These are phyloP conservation scores for Scleropages formosus DNA, from an alignment of 2,797 vertebrate genomes.

Conservation along the genomic window DNA sequence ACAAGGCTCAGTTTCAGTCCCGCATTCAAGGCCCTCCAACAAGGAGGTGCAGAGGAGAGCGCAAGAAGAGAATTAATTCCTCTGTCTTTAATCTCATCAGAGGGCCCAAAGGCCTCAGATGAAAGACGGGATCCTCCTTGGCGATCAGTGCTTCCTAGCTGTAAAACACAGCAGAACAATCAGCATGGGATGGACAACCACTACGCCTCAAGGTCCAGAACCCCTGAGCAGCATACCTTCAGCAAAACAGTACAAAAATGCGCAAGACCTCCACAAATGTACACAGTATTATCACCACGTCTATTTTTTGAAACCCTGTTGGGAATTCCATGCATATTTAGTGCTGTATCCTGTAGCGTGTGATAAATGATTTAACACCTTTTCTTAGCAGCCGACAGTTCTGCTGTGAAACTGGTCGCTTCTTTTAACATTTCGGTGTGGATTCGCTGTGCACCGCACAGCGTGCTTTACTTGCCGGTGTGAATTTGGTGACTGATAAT, in stretches of 20 bases:
- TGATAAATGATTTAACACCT: constrained; percentile 12
- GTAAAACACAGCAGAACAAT: not conserved
- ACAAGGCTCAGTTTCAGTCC: not conserved
- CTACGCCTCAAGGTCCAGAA: not conserved
- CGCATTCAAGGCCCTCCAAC: not conserved
- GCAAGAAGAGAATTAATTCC: not conserved
- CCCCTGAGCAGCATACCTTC: not conserved
- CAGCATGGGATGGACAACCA: not conserved
- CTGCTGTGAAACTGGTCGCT: not conserved
- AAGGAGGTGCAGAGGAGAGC: not conserved
- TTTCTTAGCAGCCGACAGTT: not conserved
- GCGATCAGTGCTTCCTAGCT: not conserved
- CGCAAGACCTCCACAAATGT: not conserved
- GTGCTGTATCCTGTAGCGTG: not conserved
- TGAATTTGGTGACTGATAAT: too few species aligned
- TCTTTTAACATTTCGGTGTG: not conserved
- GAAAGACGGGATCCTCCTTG: constrained; percentile 6
- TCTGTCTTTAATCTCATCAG: constrained; percentile 4
- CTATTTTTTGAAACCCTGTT: not conserved
- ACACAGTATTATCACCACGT: not conserved
- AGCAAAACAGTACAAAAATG: not conserved
- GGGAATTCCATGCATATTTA: constrained; percentile 19
- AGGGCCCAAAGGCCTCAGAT: not conserved
- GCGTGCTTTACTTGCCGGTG: too few species aligned
- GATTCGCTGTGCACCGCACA: not conserved